Evolutionary conservation across 2,113 vertebrate species (phyloP).

Genomic region (Neotragus pygmaeus): DNA sequence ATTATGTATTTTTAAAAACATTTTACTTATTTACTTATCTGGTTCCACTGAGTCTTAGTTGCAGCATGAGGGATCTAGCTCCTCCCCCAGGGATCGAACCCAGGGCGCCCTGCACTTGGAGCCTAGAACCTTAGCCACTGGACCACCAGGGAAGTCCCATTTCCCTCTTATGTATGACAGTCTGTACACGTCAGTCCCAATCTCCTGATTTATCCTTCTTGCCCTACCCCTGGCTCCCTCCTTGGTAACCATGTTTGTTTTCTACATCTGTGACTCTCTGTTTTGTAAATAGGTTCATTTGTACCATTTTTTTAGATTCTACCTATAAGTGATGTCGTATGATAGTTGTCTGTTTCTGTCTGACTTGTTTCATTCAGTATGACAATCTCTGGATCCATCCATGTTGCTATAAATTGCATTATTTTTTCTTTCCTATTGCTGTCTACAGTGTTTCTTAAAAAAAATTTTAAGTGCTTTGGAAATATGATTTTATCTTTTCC

Average conservation of each 20-base stretch:
- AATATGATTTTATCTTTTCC: neutral
- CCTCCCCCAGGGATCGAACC: neutral
- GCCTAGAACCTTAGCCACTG: rapidly evolving
- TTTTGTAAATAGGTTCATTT: neutral
- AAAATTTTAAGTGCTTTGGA: neutral
- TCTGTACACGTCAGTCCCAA: rapidly evolving
- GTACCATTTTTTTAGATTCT: neutral
- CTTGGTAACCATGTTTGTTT: neutral
- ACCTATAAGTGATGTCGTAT: neutral
- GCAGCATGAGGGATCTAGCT: neutral
- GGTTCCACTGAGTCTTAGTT: neutral
- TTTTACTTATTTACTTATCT: neutral
- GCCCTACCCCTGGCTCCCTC: neutral
- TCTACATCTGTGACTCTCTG: neutral
- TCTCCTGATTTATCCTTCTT: neutral
- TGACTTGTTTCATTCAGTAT: neutral
- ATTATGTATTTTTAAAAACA: neutral
- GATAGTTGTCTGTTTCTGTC: neutral
- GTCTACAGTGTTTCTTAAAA: neutral
- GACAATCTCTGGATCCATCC: neutral
- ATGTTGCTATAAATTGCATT: neutral
- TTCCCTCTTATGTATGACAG: neutral
- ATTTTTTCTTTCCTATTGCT: neutral
- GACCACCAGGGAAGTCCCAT: neutral
- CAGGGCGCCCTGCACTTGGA: neutral